Evolutionary conservation across 1,140 invertebrate genomes (phyloP), one percentile per base, ranked within the genome.

Genomic region (Nebria ingens): DNA sequence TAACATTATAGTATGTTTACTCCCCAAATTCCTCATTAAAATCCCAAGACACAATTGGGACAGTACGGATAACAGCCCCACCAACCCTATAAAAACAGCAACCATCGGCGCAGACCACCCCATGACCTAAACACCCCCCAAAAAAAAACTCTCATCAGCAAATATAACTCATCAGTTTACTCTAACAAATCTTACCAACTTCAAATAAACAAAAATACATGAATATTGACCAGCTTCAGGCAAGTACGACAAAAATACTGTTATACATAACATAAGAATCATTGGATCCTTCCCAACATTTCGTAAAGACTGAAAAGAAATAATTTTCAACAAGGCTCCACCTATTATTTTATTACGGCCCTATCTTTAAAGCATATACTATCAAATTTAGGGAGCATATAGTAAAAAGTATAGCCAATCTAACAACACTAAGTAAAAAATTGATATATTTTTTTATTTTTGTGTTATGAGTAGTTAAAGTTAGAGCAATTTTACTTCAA

Each of bases 191-290:
- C 78, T 73, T 69, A 86, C 94, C 64, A 99, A 79, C 77, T 93
- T 94, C 49, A 99, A 81, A 75, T 99, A 99, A 62, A 99, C 96
- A 78, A 99, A 99, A 76, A 99, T 98, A 76, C 96, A 98, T 56
- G 96, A 98, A 75, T 99, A 99, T 75, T 98, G 93, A 58, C 96
- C 96, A 22, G 89, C 89, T 73, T 99, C 97, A n/a, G 97, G 96
- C 61, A 99, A 76, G 76, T 99, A 98, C 21, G 94, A 98, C 40
- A 99, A 79, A 71, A 99, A 95, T 59, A 99, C 96, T 20, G 96
- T 91, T 57, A 97, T 86, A 75, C 95, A 98, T 59, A 99, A 80
- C 81, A 98, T 89, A 59, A 98, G 76, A 64, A 99, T 94, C 55
- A 95, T 95, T 61, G 90, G 85, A 71, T 99, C 97, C 64, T 93